Evolutionary conservation across 2,113 vertebrate genomes (phyloP).

Genomic region (Hydropotes inermis): DNA sequence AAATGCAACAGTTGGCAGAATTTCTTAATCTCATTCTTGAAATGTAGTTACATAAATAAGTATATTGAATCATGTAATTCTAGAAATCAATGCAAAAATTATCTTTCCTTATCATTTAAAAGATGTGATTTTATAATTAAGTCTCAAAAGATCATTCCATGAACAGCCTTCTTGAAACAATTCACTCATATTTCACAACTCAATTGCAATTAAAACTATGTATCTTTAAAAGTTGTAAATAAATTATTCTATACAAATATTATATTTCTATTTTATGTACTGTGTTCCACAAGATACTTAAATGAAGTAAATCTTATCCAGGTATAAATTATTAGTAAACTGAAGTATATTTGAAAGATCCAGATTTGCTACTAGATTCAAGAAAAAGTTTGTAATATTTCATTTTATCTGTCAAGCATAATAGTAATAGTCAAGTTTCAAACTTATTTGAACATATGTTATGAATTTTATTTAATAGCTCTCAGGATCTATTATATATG

Average conservation of each 20-base stretch:
- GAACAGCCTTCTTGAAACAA: constrained; percentile 39
- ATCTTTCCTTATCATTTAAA: constrained; percentile 37
- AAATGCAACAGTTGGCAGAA: not conserved
- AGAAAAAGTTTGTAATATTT: constrained; percentile 38
- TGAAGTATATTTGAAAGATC: constrained; percentile 17
- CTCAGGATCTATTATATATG: not conserved
- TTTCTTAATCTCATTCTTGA: not conserved
- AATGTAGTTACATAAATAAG: constrained; percentile 16
- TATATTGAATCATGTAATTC: constrained; percentile 8
- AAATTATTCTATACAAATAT: constrained; percentile 40
- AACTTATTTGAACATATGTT: constrained; percentile 44
- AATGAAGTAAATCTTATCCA: constrained; percentile 31
- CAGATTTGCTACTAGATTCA: not conserved
- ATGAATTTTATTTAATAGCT: constrained; percentile 4
- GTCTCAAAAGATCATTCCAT: constrained; percentile 35
- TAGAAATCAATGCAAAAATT: constrained; percentile 51
- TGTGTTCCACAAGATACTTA: constrained; percentile 30
- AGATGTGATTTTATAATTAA: constrained; percentile 38
- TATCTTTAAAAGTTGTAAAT: constrained; percentile 43
- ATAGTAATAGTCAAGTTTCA: not conserved
- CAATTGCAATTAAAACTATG: constrained; percentile 43
- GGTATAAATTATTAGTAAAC: constrained; percentile 55
- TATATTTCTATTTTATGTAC: constrained; percentile 49
- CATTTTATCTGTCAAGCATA: constrained; percentile 26
- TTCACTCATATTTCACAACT: not conserved